Base-by-base conservation (phyloP, 37 sponge, comb jelly and placozoan species). In the Crambe crambe region DNA sequence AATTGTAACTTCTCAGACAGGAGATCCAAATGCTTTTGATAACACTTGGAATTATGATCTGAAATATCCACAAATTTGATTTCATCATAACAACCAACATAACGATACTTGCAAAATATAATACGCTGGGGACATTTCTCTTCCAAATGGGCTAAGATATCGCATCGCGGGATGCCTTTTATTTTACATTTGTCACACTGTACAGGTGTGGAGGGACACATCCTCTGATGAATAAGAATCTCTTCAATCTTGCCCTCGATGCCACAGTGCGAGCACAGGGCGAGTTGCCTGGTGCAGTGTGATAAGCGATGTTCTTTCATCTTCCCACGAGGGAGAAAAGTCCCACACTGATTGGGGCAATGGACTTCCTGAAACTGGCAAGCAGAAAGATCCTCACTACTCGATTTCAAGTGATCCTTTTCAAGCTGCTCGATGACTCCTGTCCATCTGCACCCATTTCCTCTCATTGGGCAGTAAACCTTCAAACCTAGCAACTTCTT, bases 301-400 rank as follows among this genome's bases (percentile, higher is more conserved):
- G 1, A 30, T 0, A 1, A 1, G 1, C 0, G 26, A 43, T 80
- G 81, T 18, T 36, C 30, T 6, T 4, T 4, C 37, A 80, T 35
- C 0, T 56, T 31, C 26, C 81, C 54, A 37, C 81, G 58, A 0
- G 60, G 72, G 41, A 80, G 29, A 38, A 21, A 27, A 27, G 5
- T 2, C 0, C 70, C 81, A 56, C 81, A 80, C 58, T 1, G 34
- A 23, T 39, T 51, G 0, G 61, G 60, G 32, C 81, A 80, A 60
- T 36, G 1, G 15, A 80, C 39, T 17, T 5, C n/a, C 79, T 68
- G 59, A 12, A 26, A 58, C 25, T 12, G 59, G 20, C 59, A 58
- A 18, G 54, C 54, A 15, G 15, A 9, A 26, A 12, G 59, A 58
- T 23, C 21, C 59, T 26, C 25, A 26, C 59, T 58, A n/a, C n/a